These are phyloP conservation scores for Lasioglossum zephyrum DNA, from an alignment of 2,888 invertebrate species.

Conservation along the genomic window DNA sequence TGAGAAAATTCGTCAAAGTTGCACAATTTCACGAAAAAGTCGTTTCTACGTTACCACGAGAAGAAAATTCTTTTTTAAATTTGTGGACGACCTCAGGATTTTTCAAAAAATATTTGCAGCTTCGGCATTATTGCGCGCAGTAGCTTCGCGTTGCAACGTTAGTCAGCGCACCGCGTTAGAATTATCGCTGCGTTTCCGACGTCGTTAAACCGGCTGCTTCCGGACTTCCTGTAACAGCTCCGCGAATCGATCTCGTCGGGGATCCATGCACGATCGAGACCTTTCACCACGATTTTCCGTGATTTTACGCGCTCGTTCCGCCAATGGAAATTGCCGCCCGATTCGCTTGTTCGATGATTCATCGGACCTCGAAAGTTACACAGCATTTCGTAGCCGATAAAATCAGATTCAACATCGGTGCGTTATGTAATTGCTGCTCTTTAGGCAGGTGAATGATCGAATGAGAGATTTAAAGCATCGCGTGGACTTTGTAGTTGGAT, in stretches of 20 bases:
- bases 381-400: background rate
- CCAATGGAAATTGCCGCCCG: background rate
- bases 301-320: background rate
- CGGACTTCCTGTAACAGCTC: background rate
- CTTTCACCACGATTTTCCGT: slow-evolving; percentile 30
- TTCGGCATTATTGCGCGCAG: background rate
- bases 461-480: background rate
- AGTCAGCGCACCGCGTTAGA: background rate
- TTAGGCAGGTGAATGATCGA: background rate
- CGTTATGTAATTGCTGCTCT: background rate
- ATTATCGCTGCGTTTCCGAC: slow-evolving; percentile 5
- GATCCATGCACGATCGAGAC: slow-evolving; percentile 14
- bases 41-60: too few relatives aligned
- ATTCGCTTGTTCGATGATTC: slow-evolving; percentile 22
- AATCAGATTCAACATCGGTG: too few relatives aligned
- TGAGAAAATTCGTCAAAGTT: too few relatives aligned
- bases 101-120: too few relatives aligned
- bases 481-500: background rate
- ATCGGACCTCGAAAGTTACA: background rate
- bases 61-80: too few relatives aligned
- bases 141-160: slow-evolving; percentile 18
- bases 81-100: too few relatives aligned
- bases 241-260: background rate
- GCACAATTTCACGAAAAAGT: too few relatives aligned
- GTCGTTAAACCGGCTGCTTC: slow-evolving; percentile 18